Evolutionary conservation across 2,113 vertebrate genomes (phyloP).

Genomic region (Eclectus roratus): DNA sequence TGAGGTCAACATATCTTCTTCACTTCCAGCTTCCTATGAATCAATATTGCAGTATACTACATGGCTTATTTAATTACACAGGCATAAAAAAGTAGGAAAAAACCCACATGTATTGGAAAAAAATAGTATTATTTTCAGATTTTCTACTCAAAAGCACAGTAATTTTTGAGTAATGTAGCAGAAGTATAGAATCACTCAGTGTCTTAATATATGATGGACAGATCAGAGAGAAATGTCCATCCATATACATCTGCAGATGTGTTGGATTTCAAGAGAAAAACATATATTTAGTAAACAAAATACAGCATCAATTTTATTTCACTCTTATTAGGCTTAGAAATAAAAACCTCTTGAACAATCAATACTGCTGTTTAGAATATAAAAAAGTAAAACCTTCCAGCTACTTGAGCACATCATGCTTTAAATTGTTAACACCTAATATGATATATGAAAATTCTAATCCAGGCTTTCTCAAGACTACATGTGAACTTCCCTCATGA

Average conservation of each 20-base stretch:
- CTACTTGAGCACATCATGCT: background rate
- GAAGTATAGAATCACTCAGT: background rate
- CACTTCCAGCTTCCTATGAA: background rate
- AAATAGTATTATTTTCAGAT: background rate
- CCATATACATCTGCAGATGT: background rate
- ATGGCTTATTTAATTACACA: background rate
- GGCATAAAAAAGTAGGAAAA: background rate
- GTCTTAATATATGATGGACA: background rate
- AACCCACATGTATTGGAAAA: background rate
- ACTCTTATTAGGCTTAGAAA: background rate
- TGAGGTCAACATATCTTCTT: background rate
- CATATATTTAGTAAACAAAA: background rate
- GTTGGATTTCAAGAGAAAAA: background rate
- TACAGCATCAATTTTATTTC: background rate
- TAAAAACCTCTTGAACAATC: background rate
- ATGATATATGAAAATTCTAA: background rate
- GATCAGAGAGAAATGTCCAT: background rate
- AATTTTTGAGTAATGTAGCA: background rate
- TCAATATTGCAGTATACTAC: background rate
- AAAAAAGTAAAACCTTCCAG: background rate
- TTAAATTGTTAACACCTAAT: background rate
- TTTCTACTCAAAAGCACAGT: background rate
- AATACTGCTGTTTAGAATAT: background rate
- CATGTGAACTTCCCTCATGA: background rate
- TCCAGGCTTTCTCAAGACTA: background rate